Evolutionary conservation across 2,113 vertebrate genomes (phyloP).

Genomic region (Colinus virginianus): DNA sequence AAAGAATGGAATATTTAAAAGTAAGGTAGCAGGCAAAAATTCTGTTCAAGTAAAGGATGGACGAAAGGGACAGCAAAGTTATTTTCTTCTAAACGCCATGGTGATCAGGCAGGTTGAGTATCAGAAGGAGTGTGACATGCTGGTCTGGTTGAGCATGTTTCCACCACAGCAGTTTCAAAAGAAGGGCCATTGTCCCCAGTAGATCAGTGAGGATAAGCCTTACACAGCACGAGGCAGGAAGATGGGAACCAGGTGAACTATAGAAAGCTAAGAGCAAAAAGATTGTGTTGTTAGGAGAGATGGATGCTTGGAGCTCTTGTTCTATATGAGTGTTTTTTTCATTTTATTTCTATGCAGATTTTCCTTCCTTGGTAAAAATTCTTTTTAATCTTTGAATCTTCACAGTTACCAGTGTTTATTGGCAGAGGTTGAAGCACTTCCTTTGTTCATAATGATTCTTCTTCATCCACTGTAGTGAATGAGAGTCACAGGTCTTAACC

Average conservation of each 20-base stretch:
- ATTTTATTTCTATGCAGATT: not conserved
- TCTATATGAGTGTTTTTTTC: not conserved
- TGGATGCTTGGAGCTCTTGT: not conserved
- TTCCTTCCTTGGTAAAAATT: not conserved
- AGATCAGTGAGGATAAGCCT: not conserved
- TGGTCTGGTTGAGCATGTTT: not conserved
- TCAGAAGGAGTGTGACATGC: not conserved
- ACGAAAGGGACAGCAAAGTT: not conserved
- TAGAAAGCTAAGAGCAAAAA: not conserved
- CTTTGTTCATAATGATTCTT: not conserved
- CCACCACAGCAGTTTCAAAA: not conserved
- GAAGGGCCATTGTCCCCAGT: not conserved
- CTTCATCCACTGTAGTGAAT: not conserved
- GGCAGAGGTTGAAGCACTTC: not conserved
- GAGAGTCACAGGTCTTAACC: not conserved
- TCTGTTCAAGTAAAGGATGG: not conserved
- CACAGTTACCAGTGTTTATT: not conserved
- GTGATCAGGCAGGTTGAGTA: not conserved
- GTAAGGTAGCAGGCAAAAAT: not conserved
- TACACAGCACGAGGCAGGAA: not conserved
- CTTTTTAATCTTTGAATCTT: not conserved
- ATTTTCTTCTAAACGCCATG: not conserved
- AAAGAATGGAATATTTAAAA: not conserved
- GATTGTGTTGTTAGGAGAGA: not conserved
- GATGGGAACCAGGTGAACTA: not conserved